Conservation (phyloP, 2,797 vertebrate species). For the Sebastes elongatus region DNA sequence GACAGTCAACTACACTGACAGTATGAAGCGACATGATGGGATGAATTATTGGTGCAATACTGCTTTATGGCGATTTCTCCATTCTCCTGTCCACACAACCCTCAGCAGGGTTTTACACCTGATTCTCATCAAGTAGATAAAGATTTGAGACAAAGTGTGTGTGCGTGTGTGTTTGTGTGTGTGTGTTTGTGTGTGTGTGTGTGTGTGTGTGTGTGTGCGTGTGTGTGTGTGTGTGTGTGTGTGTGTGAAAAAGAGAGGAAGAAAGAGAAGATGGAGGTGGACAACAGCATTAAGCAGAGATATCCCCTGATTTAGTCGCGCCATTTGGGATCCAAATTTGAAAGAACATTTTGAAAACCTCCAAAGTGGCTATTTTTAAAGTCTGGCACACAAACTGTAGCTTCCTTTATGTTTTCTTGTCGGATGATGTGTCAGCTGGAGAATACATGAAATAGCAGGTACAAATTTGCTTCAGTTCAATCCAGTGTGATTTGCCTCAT, state of each 20-base stretch:
- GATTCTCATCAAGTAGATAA: conserved; percentile 9
- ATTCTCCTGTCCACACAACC: conserved; percentile 13
- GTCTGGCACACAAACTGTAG: not conserved
- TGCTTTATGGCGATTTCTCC: conserved; percentile 10
- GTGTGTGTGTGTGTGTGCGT: no score
- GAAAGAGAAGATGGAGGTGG: not conserved
- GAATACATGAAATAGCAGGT: conserved; percentile 1
- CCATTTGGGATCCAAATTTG: conserved; percentile 1
- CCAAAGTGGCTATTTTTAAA: not conserved
- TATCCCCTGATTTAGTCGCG: not conserved
- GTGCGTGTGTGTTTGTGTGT: not conserved
- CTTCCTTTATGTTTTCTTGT: not conserved
- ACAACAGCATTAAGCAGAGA: conserved; percentile 1
- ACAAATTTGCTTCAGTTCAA: conserved; percentile 10
- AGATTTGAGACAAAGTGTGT: not conserved
- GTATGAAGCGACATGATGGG: conserved; percentile 80
- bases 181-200: not conserved
- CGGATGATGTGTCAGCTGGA: conserved; percentile 7
- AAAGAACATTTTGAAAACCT: not conserved
- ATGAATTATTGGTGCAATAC: conserved; percentile 43
- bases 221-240: no score
- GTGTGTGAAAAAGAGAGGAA: not conserved
- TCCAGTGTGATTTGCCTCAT: conserved; percentile 6
- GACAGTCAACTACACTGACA: conserved; percentile 73
- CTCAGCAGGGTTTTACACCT: conserved; percentile 3